Evolutionary conservation across 2,113 vertebrate genomes (phyloP).

Genomic region (Tupaia tana): DNA sequence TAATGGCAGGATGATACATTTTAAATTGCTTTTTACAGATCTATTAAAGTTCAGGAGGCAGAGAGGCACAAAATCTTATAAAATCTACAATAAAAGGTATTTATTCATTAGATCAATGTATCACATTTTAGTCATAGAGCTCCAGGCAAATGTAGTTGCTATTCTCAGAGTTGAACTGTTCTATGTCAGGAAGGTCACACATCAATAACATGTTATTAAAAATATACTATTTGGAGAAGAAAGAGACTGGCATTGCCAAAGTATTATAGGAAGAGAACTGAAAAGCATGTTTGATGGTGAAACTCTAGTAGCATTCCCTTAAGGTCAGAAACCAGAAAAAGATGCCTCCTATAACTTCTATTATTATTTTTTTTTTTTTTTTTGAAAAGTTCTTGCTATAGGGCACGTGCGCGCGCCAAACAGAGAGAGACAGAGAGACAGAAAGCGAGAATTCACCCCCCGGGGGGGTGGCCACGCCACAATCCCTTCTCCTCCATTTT

Average conservation of each 20-base stretch:
- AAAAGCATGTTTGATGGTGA: background rate
- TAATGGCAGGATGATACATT: constrained; percentile 28
- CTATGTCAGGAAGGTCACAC: background rate
- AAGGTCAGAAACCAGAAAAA: background rate
- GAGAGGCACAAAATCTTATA: background rate
- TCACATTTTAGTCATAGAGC: background rate
- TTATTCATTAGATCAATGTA: background rate
- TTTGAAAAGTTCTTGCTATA: too few species aligned
- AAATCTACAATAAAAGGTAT: background rate
- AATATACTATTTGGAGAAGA: background rate
- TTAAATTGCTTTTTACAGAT: constrained; percentile 24
- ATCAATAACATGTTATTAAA: background rate
- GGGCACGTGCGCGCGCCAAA: too few species aligned
- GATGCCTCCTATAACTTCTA: background rate
- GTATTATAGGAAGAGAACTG: background rate
- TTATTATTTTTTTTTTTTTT: background rate
- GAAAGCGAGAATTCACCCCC: too few species aligned
- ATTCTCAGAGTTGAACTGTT: background rate
- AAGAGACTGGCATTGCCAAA: background rate
- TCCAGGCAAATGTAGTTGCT: background rate
- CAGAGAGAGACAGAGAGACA: too few species aligned
- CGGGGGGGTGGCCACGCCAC: too few species aligned
- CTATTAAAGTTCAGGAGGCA: constrained; percentile 5
- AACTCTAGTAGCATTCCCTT: background rate
- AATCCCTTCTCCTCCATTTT: too few species aligned